Conservation (phyloP, 2,888 invertebrate genomes). For the Thereva nobilitata region DNA sequence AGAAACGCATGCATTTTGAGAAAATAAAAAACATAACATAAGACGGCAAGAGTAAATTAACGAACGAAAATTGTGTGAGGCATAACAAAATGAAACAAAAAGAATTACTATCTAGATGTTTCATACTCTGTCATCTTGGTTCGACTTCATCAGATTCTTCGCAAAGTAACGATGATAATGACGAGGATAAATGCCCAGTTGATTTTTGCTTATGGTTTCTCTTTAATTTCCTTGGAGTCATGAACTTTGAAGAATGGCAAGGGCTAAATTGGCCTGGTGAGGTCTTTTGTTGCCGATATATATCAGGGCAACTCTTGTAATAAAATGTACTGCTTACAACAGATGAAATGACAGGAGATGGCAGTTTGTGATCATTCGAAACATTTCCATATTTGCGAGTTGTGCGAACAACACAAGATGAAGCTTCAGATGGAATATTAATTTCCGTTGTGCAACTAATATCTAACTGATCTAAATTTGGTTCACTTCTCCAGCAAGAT, state of each 20-base stretch:
- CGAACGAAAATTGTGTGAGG: not conserved
- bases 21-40: not conserved
- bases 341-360: not conserved
- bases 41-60: not conserved
- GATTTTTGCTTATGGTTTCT: slow-evolving; percentile 39
- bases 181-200: slow-evolving; percentile 16
- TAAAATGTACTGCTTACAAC: slow-evolving; percentile 14
- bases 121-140: slow-evolving; percentile 46
- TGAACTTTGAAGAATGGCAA: slow-evolving; percentile 40
- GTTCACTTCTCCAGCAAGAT: slow-evolving; percentile 37
- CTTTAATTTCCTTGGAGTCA: slow-evolving; percentile 43
- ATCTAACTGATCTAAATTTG: slow-evolving; percentile 29
- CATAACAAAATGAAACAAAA: not conserved
- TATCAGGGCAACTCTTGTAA: slow-evolving; percentile 55
- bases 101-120: slow-evolving; percentile 2
- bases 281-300: not conserved
- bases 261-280: slow-evolving; percentile 33
- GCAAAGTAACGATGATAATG: slow-evolving; percentile 15
- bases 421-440: not conserved
- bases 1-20: no score
- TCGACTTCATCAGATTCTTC: slow-evolving; percentile 37
- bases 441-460: slow-evolving; percentile 1
- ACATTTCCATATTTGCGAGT: slow-evolving; percentile 4
- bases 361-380: not conserved
- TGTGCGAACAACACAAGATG: slow-evolving; percentile 19